Evolutionary conservation across 2,797 vertebrate genomes (phyloP).

Genomic region (Scyliorhinus canicula): DNA sequence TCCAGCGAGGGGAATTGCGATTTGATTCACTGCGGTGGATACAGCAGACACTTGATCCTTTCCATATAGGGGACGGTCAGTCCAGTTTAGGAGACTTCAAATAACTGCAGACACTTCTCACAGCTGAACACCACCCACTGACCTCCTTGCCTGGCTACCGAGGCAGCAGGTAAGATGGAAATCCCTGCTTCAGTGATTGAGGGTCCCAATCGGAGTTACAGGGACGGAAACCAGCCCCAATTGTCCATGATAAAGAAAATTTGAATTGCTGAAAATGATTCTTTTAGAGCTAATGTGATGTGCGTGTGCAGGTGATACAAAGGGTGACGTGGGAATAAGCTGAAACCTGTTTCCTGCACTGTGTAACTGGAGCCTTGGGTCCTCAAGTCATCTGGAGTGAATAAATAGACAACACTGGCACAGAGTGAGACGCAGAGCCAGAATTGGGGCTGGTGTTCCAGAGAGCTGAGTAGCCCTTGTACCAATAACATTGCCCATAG

Average conservation of each 20-base stretch:
- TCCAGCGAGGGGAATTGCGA: background rate
- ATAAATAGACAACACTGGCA: background rate
- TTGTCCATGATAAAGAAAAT: background rate
- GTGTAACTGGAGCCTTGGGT: background rate
- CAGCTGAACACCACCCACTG: background rate
- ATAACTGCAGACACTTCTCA: background rate
- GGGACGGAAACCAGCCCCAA: background rate
- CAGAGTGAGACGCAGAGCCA: background rate
- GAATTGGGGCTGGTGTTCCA: background rate
- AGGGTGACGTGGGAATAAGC: background rate
- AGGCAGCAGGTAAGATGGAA: background rate
- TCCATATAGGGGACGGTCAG: background rate
- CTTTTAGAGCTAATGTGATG: background rate
- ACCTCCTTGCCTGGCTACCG: background rate
- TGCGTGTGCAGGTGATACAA: background rate
- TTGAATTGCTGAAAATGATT: background rate
- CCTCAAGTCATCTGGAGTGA: background rate
- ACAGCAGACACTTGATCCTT: background rate
- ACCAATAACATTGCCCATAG: background rate
- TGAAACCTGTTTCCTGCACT: background rate
- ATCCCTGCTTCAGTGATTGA: background rate
- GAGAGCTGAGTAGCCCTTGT: background rate
- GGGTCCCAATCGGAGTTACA: background rate
- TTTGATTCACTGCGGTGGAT: background rate
- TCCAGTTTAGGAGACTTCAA: background rate